Evolutionary conservation across 2,113 vertebrate species (phyloP).

Genomic region (Manacus vitellinus): DNA sequence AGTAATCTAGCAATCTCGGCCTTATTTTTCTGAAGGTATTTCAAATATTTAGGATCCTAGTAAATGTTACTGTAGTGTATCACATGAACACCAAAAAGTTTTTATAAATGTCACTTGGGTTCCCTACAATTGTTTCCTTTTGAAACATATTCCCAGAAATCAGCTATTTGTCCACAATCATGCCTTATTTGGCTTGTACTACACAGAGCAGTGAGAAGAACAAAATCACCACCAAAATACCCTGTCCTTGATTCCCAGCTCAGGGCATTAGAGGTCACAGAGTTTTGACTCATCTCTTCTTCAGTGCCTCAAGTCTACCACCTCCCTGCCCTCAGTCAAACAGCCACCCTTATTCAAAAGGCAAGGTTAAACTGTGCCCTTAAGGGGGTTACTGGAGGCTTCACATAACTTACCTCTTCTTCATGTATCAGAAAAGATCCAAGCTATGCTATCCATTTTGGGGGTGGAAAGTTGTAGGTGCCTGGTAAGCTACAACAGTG

Average conservation of each 20-base stretch:
- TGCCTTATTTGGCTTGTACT: background rate
- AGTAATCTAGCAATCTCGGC: background rate
- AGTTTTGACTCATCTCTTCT: background rate
- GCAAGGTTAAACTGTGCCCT: background rate
- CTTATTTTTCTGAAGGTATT: background rate
- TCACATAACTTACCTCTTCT: background rate
- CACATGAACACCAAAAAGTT: rapidly evolving
- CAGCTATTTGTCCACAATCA: background rate
- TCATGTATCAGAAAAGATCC: background rate
- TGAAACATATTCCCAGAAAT: background rate
- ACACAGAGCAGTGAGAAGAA: background rate
- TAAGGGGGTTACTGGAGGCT: background rate
- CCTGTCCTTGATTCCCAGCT: background rate
- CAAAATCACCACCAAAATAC: background rate
- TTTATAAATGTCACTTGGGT: background rate
- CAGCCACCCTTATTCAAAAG: background rate
- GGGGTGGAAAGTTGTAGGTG: background rate
- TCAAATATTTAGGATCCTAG: background rate
- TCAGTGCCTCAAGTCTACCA: background rate
- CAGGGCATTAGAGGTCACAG: background rate
- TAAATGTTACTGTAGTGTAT: background rate
- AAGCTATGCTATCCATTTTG: background rate
- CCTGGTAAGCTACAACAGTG: background rate
- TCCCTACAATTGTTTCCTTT: background rate
- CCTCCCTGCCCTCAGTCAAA: background rate